Conservation (phyloP, 2,113 vertebrate genomes). For the Cheilinus undulatus region DNA sequence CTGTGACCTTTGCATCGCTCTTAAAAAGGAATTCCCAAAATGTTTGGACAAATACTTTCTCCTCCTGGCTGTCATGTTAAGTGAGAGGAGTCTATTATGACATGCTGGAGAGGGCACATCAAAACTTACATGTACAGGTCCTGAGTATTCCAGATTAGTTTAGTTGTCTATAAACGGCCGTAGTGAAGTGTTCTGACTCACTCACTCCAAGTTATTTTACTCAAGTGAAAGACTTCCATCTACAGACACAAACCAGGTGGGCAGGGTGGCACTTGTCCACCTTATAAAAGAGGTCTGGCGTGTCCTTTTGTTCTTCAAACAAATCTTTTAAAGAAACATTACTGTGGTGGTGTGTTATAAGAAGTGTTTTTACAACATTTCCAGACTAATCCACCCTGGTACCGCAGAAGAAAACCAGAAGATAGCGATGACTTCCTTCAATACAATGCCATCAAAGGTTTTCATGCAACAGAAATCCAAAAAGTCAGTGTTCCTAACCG, state of each 20-base stretch:
- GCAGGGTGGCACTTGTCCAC: background rate
- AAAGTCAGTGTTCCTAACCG: too few relatives aligned
- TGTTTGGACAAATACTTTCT: constrained; percentile 45
- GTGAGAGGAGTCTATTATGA: constrained; percentile 49
- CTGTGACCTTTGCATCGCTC: constrained; percentile 32
- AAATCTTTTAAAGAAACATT: too few relatives aligned
- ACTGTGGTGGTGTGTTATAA: too few relatives aligned
- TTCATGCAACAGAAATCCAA: too few relatives aligned
- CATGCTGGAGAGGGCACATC: constrained; percentile 47
- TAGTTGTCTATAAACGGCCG: constrained; percentile 23
- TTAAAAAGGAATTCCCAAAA: constrained; percentile 56
- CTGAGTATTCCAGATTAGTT: constrained; percentile 19
- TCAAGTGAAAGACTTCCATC: constrained; percentile 29
- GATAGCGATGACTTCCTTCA: too few relatives aligned
- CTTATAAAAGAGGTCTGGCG: background rate
- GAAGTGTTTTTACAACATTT: too few relatives aligned
- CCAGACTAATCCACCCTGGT: too few relatives aligned
- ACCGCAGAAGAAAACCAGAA: too few relatives aligned
- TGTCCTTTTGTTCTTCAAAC: too few relatives aligned
- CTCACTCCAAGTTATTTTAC: constrained; percentile 33
- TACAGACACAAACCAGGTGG: constrained; percentile 52
- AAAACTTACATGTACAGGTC: constrained; percentile 42
- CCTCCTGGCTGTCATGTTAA: constrained; percentile 28
- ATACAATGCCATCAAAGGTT: too few relatives aligned
- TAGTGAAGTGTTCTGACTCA: constrained; percentile 39